A percentile compares a stretch with the other conserved stretches of the same genome.
These are phyloP conservation scores for Latheticus oryzae DNA, from an alignment of 2,888 invertebrate genomes.

Conservation along the genomic window DNA sequence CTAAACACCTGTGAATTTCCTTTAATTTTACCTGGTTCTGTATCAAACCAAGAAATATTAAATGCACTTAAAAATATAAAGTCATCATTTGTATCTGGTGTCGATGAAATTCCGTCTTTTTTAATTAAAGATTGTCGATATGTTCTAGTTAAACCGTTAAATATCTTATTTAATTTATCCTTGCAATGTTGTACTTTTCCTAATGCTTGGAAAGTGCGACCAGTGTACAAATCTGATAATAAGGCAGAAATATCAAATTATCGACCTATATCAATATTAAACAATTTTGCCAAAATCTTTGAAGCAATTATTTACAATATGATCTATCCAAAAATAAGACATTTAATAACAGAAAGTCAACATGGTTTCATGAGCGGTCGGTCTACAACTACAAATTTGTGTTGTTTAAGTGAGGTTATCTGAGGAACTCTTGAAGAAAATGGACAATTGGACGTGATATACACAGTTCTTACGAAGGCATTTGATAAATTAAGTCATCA, in stretches of 20 bases:
- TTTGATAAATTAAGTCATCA: too few relatives aligned
- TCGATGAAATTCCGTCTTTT: conserved; percentile 1
- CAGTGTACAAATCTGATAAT: neutral
- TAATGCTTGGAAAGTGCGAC: conserved; percentile 1
- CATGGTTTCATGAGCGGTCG: too few relatives aligned
- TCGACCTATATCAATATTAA: conserved; percentile 2
- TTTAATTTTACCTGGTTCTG: neutral
- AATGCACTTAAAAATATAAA: neutral
- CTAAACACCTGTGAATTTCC: neutral
- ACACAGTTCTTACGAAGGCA: too few relatives aligned
- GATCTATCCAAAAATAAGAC: neutral
- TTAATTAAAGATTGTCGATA: conserved; percentile 1
- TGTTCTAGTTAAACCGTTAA: neutral
- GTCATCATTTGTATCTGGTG: conserved; percentile 1
- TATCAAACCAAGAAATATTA: neutral
- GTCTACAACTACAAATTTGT: too few relatives aligned
- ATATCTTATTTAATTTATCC: conserved; percentile 3
- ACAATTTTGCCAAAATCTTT: neutral
- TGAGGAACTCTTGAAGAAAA: too few relatives aligned
- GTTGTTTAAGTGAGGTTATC: too few relatives aligned
- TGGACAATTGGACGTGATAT: too few relatives aligned
- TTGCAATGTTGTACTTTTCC: conserved; percentile 5
- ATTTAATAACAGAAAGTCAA: conserved; percentile 8
- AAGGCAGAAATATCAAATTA: conserved; percentile 6
- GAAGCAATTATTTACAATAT: conserved; percentile 3